Percentiles rank a stretch among this genome's conserved stretches.
Conservation (phyloP, 1,140 invertebrate species). For the Oedothorax gibbosus region DNA sequence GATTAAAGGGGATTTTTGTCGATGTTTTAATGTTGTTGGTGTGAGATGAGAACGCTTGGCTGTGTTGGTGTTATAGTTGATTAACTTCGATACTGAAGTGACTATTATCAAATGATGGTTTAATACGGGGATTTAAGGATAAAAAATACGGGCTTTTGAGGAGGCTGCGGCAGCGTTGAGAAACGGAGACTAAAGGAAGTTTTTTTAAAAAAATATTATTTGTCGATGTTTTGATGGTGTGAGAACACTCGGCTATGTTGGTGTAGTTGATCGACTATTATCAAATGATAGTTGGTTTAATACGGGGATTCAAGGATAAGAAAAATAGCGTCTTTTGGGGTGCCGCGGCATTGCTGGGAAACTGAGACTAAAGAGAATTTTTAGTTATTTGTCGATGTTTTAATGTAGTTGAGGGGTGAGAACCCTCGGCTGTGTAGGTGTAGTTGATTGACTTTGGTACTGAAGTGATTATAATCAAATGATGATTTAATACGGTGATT, state of each 20-base stretch:
- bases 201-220: neutral
- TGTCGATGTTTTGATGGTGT: neutral
- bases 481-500: no score
- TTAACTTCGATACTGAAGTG: no score
- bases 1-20: no score
- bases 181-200: neutral
- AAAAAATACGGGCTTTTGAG: no score
- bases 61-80: neutral
- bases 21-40: no score
- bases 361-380: neutral
- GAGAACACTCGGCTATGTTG: neutral
- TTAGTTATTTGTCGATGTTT: neutral
- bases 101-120: no score
- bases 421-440: neutral
- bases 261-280: neutral
- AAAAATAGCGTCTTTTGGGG: neutral
- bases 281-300: no score
- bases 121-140: no score
- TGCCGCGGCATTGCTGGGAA: constrained; percentile 1
- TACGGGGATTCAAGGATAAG: no score
- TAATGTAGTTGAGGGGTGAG: neutral
- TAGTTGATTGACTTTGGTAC: neutral
- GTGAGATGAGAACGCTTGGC: neutral
- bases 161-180: no score
- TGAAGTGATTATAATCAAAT: no score